Percentiles rank a stretch among this genome's conserved stretches.
Evolutionary conservation across 2,888 invertebrate genomes (phyloP).

Genomic region (Eupithecia subfuscata): DNA sequence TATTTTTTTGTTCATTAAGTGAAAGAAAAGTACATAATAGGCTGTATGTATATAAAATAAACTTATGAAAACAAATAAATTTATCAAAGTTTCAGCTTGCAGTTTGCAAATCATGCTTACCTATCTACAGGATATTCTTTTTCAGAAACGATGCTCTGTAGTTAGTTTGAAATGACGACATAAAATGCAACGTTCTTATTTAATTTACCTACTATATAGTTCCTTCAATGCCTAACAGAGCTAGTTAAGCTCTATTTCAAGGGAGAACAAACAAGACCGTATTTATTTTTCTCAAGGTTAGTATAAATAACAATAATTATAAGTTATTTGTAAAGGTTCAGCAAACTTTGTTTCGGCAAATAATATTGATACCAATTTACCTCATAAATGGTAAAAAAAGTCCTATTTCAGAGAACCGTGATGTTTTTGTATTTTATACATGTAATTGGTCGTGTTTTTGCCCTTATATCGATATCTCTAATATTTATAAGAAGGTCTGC

Average conservation of each 20-base stretch:
- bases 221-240: not conserved
- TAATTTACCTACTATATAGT: not conserved
- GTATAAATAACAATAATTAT: constrained; percentile 71
- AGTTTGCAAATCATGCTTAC: no score
- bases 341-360: constrained; percentile 61
- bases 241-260: constrained; percentile 51
- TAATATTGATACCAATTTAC: constrained; percentile 62
- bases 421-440: not conserved
- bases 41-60: no score
- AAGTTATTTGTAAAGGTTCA: constrained; percentile 64
- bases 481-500: not conserved
- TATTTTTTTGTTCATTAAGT: no score
- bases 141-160: no score
- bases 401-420: constrained; percentile 27
- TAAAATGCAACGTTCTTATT: no score
- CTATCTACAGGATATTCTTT: no score
- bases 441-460: constrained; percentile 5
- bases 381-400: constrained; percentile 52
- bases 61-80: no score
- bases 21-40: no score
- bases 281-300: constrained; percentile 58
- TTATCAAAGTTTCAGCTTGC: no score
- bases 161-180: no score
- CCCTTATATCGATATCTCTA: not conserved
- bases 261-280: constrained; percentile 66